Conservation (phyloP, 2,888 invertebrate species). For the Drosophila neotestacea region DNA sequence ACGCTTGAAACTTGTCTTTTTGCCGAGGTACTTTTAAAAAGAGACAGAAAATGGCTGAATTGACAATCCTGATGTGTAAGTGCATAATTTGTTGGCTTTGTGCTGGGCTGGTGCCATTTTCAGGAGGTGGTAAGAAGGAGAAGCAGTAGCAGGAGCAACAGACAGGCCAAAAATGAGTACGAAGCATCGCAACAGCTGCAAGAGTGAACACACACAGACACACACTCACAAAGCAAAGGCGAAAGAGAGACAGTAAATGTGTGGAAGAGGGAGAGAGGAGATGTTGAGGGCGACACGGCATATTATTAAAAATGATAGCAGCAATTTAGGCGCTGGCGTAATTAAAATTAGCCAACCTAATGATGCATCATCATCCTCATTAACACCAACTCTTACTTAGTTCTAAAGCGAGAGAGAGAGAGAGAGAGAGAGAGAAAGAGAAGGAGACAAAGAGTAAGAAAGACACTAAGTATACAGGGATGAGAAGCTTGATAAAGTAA, state of each 20-base stretch:
- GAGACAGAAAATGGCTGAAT: no score
- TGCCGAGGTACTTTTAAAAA: no score
- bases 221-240: conserved; percentile 10
- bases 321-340: conserved; percentile 73
- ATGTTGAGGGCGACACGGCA: conserved; percentile 34
- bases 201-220: conserved; percentile 69
- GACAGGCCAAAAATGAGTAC: conserved; percentile 41
- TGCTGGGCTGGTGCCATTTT: conserved; percentile 54
- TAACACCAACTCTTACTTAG: conserved; percentile 33
- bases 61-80: conserved; percentile 34
- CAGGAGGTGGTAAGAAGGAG: conserved; percentile 1
- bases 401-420: neutral
- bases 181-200: conserved; percentile 64
- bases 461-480: no score
- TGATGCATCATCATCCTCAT: conserved; percentile 74
- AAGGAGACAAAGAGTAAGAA: no score
- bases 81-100: conserved; percentile 79
- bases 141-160: conserved; percentile 39
- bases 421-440: neutral
- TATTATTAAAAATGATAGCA: conserved; percentile 79
- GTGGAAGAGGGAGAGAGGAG: conserved; percentile 9
- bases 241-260: neutral
- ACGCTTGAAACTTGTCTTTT: no score
- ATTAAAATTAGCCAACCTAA: conserved; percentile 79
- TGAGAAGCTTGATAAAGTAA: no score